Evolutionary conservation across 2,888 invertebrate genomes (phyloP).

Genomic region (Tromatobia lineatoria): DNA sequence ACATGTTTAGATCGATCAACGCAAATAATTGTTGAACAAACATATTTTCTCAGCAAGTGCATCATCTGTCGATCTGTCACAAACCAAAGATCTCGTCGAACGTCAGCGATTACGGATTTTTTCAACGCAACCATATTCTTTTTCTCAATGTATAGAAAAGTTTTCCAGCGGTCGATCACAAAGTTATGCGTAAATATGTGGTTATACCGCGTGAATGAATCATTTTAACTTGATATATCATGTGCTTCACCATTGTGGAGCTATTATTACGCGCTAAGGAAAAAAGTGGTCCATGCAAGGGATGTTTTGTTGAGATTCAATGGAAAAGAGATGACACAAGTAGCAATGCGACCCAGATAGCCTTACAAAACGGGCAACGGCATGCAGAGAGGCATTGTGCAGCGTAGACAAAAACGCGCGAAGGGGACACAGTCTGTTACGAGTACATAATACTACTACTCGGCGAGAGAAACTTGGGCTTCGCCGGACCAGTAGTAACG

Average conservation of each 20-base stretch:
- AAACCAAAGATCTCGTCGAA: too few relatives aligned
- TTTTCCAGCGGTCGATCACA: neutral
- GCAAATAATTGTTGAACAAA: too few relatives aligned
- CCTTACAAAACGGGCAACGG: constrained; percentile 48
- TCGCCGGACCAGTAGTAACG: constrained; percentile 68
- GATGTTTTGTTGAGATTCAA: constrained; percentile 46
- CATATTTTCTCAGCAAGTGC: too few relatives aligned
- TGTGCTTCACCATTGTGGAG: neutral
- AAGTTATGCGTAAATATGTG: neutral
- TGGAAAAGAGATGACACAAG: constrained; percentile 49
- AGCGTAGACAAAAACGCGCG: constrained; percentile 49
- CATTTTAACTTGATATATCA: neutral
- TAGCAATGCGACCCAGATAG: constrained; percentile 62
- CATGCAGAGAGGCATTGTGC: constrained; percentile 56
- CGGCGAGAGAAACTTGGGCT: constrained; percentile 58
- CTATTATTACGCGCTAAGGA: constrained; percentile 22
- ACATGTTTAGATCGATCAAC: too few relatives aligned
- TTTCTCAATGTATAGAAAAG: neutral
- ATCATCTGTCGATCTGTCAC: too few relatives aligned
- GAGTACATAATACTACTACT: constrained; percentile 30
- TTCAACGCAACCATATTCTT: too few relatives aligned
- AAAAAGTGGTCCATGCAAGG: constrained; percentile 31
- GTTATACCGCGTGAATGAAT: neutral
- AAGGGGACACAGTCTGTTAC: constrained; percentile 33
- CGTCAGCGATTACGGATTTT: too few relatives aligned